phyloP scores from a whole-genome alignment of 1,140 invertebrate genomes.

The Bombyx mandarina region DNA sequence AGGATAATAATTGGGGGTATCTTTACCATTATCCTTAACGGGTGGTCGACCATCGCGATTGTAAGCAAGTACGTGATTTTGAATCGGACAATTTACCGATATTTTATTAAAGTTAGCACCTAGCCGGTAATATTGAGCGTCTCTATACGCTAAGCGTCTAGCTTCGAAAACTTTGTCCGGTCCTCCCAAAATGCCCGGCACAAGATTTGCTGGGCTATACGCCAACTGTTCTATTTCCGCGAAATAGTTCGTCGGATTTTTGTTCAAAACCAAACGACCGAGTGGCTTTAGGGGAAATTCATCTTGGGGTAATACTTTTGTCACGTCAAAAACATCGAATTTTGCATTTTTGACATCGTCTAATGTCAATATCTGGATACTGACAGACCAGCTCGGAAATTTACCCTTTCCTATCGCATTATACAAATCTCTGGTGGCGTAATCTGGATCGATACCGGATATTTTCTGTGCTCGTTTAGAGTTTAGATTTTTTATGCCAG shows the following conservation, averaged over 20 bases:
- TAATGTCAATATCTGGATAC: conserved; percentile 67
- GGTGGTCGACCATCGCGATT: conserved; percentile 86
- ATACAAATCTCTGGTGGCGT: conserved; percentile 78
- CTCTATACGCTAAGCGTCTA: conserved; percentile 87
- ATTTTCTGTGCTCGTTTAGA: conserved; percentile 72
- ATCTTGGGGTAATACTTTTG: conserved; percentile 83
- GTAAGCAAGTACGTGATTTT: conserved; percentile 76
- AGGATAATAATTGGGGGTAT: conserved; percentile 84
- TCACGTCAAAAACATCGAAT: conserved; percentile 76
- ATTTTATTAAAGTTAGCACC: conserved; percentile 90
- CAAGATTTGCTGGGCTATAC: conserved; percentile 86
- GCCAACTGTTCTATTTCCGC: conserved; percentile 89
- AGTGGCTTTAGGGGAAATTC: conserved; percentile 87
- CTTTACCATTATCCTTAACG: conserved; percentile 74
- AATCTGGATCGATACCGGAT: conserved; percentile 78
- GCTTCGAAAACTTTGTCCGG: conserved; percentile 92
- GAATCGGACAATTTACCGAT: conserved; percentile 89
- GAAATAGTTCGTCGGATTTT: conserved; percentile 88
- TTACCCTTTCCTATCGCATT: conserved; percentile 78
- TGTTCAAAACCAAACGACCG: conserved; percentile 84
- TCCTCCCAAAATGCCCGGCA: conserved; percentile 86
- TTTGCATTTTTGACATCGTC: conserved; percentile 64
- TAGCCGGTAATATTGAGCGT: conserved; percentile 88
- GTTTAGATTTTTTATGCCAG: conserved; percentile 76
- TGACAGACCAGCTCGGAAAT: conserved; percentile 77